phyloP scores from a whole-genome alignment of 2,888 invertebrate genomes.

The Megamerina dolium region DNA sequence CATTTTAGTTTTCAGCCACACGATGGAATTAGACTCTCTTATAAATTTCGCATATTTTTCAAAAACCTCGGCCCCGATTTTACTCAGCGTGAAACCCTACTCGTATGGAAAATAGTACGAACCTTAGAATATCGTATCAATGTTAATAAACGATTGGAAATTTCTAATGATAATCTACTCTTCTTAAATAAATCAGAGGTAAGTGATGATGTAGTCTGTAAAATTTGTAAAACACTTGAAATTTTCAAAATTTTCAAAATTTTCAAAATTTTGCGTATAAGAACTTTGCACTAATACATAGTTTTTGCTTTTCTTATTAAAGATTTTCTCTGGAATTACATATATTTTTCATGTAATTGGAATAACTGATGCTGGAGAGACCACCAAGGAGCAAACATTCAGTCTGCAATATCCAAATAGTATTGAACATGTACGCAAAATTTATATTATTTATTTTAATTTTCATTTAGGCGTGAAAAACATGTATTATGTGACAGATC shows the following conservation, averaged over 20 bases:
- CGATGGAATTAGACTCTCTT: neutral
- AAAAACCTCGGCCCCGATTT: constrained; percentile 27
- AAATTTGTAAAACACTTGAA: too few species aligned
- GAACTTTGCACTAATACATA: too few species aligned
- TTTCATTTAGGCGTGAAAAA: too few species aligned
- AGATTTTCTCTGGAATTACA: constrained; percentile 21
- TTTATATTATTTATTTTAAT: too few species aligned
- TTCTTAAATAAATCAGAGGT: constrained; percentile 19
- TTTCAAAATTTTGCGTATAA: too few species aligned
- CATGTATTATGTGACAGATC: too few species aligned
- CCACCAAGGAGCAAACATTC: constrained; percentile 25
- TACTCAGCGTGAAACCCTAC: constrained; percentile 26
- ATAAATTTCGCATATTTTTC: constrained; percentile 21
- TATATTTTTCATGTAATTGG: constrained; percentile 30
- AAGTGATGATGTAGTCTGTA: neutral
- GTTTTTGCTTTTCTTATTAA: too few species aligned
- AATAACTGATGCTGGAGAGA: constrained; percentile 28
- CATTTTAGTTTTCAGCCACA: neutral
- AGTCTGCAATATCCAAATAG: constrained; percentile 25
- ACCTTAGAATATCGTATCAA: constrained; percentile 26
- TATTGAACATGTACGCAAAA: constrained; percentile 17
- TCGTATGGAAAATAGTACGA: constrained; percentile 28
- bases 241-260: too few species aligned
- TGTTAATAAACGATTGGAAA: constrained; percentile 22
- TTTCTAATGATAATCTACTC: constrained; percentile 27